These are phyloP conservation scores for Graptemys geographica DNA, from an alignment of 2,797 vertebrate genomes.

Conservation along the genomic window DNA sequence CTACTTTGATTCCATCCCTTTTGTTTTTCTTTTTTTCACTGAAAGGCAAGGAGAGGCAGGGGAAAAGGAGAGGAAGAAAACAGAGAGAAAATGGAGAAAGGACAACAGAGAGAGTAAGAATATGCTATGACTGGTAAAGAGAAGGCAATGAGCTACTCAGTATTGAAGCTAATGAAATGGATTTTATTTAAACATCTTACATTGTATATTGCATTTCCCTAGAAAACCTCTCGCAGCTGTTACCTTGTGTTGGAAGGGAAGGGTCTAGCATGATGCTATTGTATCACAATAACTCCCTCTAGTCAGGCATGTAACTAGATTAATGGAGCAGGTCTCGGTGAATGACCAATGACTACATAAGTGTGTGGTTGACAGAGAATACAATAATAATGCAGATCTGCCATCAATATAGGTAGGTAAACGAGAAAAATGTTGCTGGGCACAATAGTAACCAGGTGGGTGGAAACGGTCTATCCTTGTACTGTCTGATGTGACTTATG, in stretches of 20 bases:
- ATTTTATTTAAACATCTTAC: neutral
- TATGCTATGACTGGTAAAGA: neutral
- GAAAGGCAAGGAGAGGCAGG: neutral
- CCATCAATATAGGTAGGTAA: neutral
- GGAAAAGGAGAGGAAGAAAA: neutral
- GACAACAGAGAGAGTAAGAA: neutral
- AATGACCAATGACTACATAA: neutral
- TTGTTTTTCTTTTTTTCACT: neutral
- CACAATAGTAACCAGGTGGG: neutral
- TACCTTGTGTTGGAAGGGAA: neutral
- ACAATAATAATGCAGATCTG: neutral
- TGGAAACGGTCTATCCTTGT: neutral
- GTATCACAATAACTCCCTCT: neutral
- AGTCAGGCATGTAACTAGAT: neutral
- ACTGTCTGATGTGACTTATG: neutral
- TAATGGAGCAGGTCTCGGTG: constrained; percentile 11
- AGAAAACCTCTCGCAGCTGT: neutral
- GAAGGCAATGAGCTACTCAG: neutral
- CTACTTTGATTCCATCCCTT: neutral
- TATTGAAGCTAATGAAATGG: neutral
- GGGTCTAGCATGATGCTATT: neutral
- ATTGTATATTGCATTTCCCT: neutral
- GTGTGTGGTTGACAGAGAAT: constrained; percentile 3
- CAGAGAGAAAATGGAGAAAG: neutral
- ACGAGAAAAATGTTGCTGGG: neutral